Percentiles rank a stretch among this genome's conserved stretches.
Conservation (phyloP, 2,888 invertebrate species). For the Stenodema calcarata region DNA sequence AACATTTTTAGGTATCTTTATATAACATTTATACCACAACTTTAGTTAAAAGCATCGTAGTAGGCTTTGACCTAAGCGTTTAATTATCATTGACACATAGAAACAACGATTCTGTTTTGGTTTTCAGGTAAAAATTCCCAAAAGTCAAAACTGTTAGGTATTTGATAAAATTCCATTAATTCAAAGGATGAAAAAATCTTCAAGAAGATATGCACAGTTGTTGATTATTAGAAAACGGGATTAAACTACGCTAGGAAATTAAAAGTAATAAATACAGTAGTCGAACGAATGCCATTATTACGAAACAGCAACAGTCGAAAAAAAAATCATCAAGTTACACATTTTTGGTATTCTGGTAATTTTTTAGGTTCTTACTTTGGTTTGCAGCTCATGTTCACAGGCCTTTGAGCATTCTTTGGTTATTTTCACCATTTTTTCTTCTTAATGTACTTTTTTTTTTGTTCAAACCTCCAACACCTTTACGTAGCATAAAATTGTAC, state of each 20-base stretch:
- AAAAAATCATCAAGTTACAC: background rate
- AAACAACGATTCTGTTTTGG: constrained; percentile 7
- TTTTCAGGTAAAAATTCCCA: background rate
- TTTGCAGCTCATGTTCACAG: constrained; percentile 26
- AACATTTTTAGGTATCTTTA: background rate
- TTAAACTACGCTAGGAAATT: background rate
- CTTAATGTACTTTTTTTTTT: background rate
- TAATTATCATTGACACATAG: constrained; percentile 37
- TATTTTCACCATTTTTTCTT: background rate
- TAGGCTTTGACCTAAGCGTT: constrained; percentile 30
- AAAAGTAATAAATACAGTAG: background rate
- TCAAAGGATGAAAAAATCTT: background rate
- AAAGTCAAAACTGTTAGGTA: constrained; percentile 11
- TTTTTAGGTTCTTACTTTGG: background rate
- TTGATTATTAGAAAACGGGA: background rate
- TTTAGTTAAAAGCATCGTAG: constrained; percentile 41
- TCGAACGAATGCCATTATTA: background rate
- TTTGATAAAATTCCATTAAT: background rate
- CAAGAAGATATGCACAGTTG: background rate
- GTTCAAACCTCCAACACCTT: background rate
- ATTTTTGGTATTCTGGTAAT: background rate
- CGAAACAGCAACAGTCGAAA: background rate
- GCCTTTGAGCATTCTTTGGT: constrained; percentile 41
- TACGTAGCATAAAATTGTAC: background rate
- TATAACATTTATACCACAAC: constrained; percentile 37